Evolutionary conservation across 2,797 vertebrate genomes (phyloP), one percentile per base, ranked within the genome.

Genomic region (Calcarius lapponicus): DNA sequence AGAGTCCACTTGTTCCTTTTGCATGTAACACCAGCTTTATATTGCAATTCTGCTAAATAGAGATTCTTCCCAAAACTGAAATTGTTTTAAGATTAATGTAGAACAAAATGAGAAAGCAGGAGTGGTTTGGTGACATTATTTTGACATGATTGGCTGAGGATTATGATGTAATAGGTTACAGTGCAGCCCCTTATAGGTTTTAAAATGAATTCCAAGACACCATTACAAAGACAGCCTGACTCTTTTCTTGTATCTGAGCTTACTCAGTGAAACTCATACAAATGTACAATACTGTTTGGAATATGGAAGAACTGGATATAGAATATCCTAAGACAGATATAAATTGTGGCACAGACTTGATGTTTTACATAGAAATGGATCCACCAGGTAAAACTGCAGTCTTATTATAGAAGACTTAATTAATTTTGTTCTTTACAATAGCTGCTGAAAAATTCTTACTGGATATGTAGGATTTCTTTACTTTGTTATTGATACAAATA

Each of bases 141-240:
- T 98, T 98, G 95, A 87, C 98, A 98, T 98, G 98, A 99, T 99
- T 99, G 99, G 99, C 98, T 98, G 98, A 98, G 98, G 98, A 98
- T 97, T 99, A 99, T 99, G 99, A 99, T 99, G 99, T 99, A 99
- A 99, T 98, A 98, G 98, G 98, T 99, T 99, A 98, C 98, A 98
- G 99, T 98, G 98, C 98, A 98, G 97, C 98, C 96, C 97, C 98
- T 98, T 98, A 97, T 98, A 98, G 98, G 96, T 98, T 98, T 98
- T 98, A 96, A 98, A 98, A 98, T 98, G 93, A 97, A 98, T 97
- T 98, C 98, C 97, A 98, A 97, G 97, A 97, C 98, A 98, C 94
- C 97, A 96, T 96, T 97, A 97, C 97, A 95, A 97, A 97, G 98
- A 97, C 97, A 98, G 96, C 95, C 97, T 96, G 97, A 96, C 97